Base-by-base conservation (phyloP, 2,113 vertebrate species). In the Myotis yumanensis region DNA sequence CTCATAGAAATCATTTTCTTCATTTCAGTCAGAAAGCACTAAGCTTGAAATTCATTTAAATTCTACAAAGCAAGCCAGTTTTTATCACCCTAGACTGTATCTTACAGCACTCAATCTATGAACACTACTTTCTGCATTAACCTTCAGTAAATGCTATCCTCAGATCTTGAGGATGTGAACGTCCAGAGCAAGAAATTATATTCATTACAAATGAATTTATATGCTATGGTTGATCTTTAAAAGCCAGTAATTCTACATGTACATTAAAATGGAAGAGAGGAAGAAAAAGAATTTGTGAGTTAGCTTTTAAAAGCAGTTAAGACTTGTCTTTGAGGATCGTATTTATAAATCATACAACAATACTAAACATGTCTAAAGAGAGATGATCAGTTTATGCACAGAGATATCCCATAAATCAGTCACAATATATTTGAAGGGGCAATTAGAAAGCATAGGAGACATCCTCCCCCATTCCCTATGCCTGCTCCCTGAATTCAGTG, bases 1-100 rank as follows among this genome's bases (percentile, higher is more conserved):
- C 62, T n/a, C 80, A 57, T 4, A 22, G 51, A 94, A 87, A 72
- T 14, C 10, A 18, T 66, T 76, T 20, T 75, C 23, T 73, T 90
- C 40, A 87, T 90, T 52, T 86, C 16, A 69, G 46, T 46, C 51
- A 73, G 82, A 17, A 93, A 48, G 22, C 52, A 57, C n/a, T 37
- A 46, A 88, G 52, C 35, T 5, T 30, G 23, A 82, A 89, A 92
- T 93, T 62, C 52, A 92, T 82, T 92, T 92, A 87, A 77, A 92
- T 95, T 92, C 68, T 7, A 46, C n/a, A 82, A 87, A 57, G 68
- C 52, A 89, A 85, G 52, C 25, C 85, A 28, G 5, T 79, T 88
- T 77, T 76, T 72, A 82, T 76, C 84, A 72, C 51, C 14, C 22
- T 64, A 64, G 71, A 81, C 51, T n/a, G 2, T 43, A 43, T n/a